Conservation (phyloP, 2,888 invertebrate genomes). For the Achlya flavicornis region DNA sequence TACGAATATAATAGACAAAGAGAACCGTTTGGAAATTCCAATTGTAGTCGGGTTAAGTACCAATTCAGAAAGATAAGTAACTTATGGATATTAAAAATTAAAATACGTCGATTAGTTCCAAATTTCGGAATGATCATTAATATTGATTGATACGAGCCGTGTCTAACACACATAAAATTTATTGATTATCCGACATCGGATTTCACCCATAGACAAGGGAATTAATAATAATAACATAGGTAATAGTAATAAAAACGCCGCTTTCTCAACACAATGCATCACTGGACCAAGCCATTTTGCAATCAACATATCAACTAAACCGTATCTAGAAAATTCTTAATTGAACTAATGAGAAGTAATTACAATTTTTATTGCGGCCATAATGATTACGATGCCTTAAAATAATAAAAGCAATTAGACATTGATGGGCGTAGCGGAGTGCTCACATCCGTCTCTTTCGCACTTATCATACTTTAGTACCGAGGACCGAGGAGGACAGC, state of each 20-base stretch:
- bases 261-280: conserved; percentile 74
- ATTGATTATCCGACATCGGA: conserved; percentile 63
- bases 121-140: conserved; percentile 76
- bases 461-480: conserved; percentile 36
- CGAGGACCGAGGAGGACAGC: conserved; percentile 53
- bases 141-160: conserved; percentile 78
- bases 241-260: conserved; percentile 62
- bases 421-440: conserved; percentile 78
- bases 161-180: conserved; percentile 75
- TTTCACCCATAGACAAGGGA: conserved; percentile 68
- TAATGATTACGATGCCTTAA: conserved; percentile 84
- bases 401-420: conserved; percentile 84
- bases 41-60: conserved; percentile 54
- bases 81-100: conserved; percentile 74
- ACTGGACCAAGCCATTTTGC: conserved; percentile 63
- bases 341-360: conserved; percentile 84
- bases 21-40: conserved; percentile 45
- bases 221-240: conserved; percentile 53
- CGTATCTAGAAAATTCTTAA: conserved; percentile 83
- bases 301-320: conserved; percentile 79
- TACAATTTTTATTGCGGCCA: conserved; percentile 83
- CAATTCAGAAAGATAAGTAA: conserved; percentile 55
- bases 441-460: conserved; percentile 61
- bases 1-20: conserved; percentile 32
- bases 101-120: conserved; percentile 76